phyloP scores from a whole-genome alignment of 2,888 invertebrate species.

The Biston stratarius region DNA sequence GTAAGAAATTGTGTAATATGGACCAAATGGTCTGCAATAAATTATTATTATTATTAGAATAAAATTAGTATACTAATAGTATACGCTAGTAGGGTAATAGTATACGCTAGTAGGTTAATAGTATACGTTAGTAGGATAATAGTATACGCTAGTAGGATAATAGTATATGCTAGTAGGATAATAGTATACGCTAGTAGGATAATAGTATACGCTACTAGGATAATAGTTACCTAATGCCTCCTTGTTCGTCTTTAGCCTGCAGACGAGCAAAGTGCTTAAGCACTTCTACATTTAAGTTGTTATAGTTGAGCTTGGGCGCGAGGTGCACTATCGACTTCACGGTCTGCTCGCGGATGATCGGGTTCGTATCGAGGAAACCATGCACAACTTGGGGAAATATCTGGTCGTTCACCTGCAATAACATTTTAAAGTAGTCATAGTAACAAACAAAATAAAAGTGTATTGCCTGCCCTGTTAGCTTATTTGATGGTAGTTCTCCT shows the following conservation, averaged over 20 bases:
- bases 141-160: no score
- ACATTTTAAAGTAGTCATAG: background rate
- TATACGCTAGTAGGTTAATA: conserved; percentile 9
- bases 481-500: no score
- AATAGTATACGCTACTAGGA: no score
- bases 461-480: no score
- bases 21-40: no score
- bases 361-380: conserved; percentile 98
- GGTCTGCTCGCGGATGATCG: conserved; percentile 98
- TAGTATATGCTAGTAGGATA: conserved; percentile 15
- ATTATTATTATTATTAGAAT: no score
- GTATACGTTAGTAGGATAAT: no score
- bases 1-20: no score
- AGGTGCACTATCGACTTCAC: conserved; percentile 98
- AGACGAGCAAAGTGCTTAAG: conserved; percentile 97
- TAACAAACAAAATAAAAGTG: no score
- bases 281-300: conserved; percentile 98
- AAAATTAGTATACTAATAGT: no score
- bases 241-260: conserved; percentile 98
- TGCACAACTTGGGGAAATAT: conserved; percentile 97
- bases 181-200: conserved; percentile 16
- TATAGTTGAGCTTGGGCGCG: conserved; percentile 98
- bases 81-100: background rate
- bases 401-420: conserved; percentile 94
- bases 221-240: conserved; percentile 87